phyloP scores from a whole-genome alignment of 2,888 invertebrate species.

The Rhagonycha lutea region DNA sequence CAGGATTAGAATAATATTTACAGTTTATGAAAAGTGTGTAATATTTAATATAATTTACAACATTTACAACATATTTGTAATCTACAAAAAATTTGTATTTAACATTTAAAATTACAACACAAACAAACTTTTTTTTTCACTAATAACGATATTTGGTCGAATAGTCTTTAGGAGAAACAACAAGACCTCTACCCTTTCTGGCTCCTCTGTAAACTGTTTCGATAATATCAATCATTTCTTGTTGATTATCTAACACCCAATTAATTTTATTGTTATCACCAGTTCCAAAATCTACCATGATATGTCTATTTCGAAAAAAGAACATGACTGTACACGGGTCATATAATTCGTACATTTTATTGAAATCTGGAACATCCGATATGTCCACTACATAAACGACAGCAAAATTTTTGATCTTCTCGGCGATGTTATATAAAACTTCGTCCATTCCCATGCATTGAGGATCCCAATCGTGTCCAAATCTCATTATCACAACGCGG shows the following conservation, averaged over 20 bases:
- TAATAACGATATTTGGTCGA: conserved; percentile 99
- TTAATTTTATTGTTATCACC: conserved; percentile 99
- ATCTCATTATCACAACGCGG: conserved; percentile 93
- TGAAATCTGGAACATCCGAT: conserved; percentile 97
- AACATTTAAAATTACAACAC: background rate
- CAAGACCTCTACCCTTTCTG: conserved; percentile 97
- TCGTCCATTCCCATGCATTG: conserved; percentile 99
- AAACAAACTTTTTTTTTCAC: background rate
- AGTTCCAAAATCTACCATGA: conserved; percentile 99
- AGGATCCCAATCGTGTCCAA: conserved; percentile 99
- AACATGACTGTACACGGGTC: conserved; percentile 99
- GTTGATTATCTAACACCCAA: conserved; percentile 98
- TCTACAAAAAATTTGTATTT: background rate
- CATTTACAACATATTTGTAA: no score
- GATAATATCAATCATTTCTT: conserved; percentile 99
- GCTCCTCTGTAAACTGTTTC: conserved; percentile 98
- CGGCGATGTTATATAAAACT: conserved; percentile 92
- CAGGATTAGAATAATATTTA: no score
- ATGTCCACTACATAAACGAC: conserved; percentile 97
- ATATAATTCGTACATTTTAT: conserved; percentile 98
- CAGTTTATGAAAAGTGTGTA: no score
- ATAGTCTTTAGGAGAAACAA: conserved; percentile 99
- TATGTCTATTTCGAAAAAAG: conserved; percentile 99
- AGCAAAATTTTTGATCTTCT: conserved; percentile 98
- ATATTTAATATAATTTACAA: no score